phyloP scores from a whole-genome alignment of 37 sponge, comb jelly and placozoan species.

The Ianthella basta region DNA sequence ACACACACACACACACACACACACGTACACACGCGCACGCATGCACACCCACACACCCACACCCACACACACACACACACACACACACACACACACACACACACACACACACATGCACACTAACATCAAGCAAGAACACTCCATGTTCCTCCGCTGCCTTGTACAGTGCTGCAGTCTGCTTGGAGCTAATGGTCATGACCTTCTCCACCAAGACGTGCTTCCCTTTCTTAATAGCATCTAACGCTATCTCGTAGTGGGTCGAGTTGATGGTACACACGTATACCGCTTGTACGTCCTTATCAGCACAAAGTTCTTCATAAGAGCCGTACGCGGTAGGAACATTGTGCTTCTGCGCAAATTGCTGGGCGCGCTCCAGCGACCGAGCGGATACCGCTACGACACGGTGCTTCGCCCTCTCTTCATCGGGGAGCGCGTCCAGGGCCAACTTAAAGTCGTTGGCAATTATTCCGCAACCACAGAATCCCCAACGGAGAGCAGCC shows the following conservation, averaged over 20 bases:
- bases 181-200: conserved; percentile 51
- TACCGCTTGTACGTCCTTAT: conserved; percentile 66
- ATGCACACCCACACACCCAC: too few species aligned
- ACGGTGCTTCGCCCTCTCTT: conserved; percentile 49
- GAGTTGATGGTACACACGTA: conserved; percentile 73
- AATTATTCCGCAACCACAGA: conserved; percentile 5
- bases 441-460: background rate
- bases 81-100: too few species aligned
- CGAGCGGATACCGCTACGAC: conserved; percentile 80
- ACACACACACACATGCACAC: background rate
- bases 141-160: conserved; percentile 53
- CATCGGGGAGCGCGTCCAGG: conserved; percentile 62
- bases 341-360: conserved; percentile 67
- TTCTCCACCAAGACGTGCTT: conserved; percentile 87
- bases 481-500: background rate
- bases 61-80: too few species aligned
- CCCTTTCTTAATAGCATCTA: conserved; percentile 42
- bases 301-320: conserved; percentile 68
- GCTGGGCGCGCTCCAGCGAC: conserved; percentile 51
- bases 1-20: too few species aligned
- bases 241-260: conserved; percentile 40
- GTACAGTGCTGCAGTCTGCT: conserved; percentile 50
- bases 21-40: too few species aligned
- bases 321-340: conserved; percentile 78
- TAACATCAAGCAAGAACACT: conserved; percentile 83